Conservation (phyloP, 2,888 invertebrate species). For the Tineola bisselliella region DNA sequence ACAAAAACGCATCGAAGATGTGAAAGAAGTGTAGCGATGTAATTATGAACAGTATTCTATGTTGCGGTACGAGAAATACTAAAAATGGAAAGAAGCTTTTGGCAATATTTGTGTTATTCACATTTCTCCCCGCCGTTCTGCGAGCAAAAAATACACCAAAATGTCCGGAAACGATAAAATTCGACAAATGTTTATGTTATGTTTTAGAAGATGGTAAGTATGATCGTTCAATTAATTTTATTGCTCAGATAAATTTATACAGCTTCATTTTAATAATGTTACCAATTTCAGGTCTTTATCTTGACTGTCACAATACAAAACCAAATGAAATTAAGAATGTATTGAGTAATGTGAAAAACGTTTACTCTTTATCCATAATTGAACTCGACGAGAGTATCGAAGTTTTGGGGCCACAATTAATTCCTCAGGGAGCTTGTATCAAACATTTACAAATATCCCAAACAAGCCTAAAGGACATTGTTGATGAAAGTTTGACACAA, state of each 20-base stretch:
- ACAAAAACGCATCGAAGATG: conserved; percentile 31
- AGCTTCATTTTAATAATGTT: conserved; percentile 12
- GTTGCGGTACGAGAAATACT: conserved; percentile 39
- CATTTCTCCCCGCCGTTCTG: conserved; percentile 52
- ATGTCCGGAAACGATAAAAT: conserved; percentile 12
- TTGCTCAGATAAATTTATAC: neutral
- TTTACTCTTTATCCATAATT: conserved; percentile 88
- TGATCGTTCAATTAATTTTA: conserved; percentile 15
- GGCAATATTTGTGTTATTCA: conserved; percentile 52
- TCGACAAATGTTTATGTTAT: conserved; percentile 88
- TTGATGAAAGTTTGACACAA: conserved; percentile 76
- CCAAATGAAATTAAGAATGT: conserved; percentile 78
- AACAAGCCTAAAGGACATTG: conserved; percentile 74
- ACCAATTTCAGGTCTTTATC: conserved; percentile 72
- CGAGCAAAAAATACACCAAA: conserved; percentile 55
- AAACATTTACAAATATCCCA: conserved; percentile 82
- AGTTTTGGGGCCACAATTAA: conserved; percentile 78
- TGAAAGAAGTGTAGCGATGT: conserved; percentile 48
- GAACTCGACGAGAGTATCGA: conserved; percentile 85
- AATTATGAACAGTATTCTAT: conserved; percentile 54
- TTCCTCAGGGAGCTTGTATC: conserved; percentile 77
- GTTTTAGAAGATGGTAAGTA: conserved; percentile 86
- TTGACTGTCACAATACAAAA: conserved; percentile 87
- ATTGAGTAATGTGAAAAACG: conserved; percentile 72
- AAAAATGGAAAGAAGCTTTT: conserved; percentile 47